phyloP scores from a whole-genome alignment of 2,797 vertebrate species.

The Odontamblyopus lacepedii region DNA sequence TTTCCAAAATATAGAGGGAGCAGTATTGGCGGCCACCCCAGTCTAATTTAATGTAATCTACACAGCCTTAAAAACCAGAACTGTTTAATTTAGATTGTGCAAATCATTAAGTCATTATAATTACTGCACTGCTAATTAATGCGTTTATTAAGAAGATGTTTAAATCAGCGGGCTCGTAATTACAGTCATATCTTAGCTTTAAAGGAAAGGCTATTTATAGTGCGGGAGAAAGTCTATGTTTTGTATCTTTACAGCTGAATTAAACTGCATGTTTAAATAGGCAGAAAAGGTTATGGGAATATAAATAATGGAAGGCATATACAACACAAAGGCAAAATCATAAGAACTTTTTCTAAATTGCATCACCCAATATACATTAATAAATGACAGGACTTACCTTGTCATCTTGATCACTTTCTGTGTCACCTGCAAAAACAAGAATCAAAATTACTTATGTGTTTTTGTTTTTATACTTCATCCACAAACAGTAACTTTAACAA shows the following conservation, averaged over 20 bases:
- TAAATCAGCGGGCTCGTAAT: slow-evolving; percentile 77
- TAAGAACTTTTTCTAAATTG: no score
- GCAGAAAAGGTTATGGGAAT: background rate
- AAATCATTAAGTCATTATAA: slow-evolving; percentile 78
- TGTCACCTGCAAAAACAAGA: slow-evolving; percentile 83
- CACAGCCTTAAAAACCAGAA: slow-evolving; percentile 67
- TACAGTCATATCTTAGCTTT: slow-evolving; percentile 68
- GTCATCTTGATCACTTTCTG: slow-evolving; percentile 93
- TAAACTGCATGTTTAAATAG: no score
- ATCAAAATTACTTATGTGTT: slow-evolving; percentile 22
- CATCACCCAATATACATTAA: no score
- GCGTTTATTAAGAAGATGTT: slow-evolving; percentile 73
- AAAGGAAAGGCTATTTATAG: slow-evolving; percentile 47
- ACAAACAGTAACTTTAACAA: no score
- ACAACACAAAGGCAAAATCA: no score
- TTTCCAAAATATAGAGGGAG: background rate
- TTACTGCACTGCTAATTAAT: slow-evolving; percentile 78
- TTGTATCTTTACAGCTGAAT: background rate
- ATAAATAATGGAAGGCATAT: background rate
- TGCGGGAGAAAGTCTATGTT: background rate
- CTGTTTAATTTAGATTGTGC: slow-evolving; percentile 69
- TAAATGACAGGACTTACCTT: slow-evolving; percentile 82
- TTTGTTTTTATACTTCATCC: no score
- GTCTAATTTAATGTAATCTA: slow-evolving; percentile 54
- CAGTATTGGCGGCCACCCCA: slow-evolving; percentile 31